A percentile compares a stretch with the other conserved stretches of the same genome.
These are phyloP conservation scores for Troglohyphantes excavatus DNA, from an alignment of 2,888 invertebrate genomes.

Conservation along the genomic window DNA sequence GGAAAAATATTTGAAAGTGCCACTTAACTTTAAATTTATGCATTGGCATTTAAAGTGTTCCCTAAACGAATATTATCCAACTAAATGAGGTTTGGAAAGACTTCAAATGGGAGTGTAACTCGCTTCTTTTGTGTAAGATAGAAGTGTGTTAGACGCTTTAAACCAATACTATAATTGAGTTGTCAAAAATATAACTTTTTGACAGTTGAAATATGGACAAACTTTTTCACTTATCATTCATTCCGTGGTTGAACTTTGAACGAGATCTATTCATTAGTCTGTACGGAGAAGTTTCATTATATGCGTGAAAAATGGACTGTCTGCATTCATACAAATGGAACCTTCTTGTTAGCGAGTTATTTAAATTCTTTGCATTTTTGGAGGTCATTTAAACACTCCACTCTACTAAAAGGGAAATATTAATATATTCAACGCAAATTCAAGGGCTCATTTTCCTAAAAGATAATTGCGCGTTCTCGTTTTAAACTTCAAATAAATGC, in stretches of 20 bases:
- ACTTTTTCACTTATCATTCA: neutral
- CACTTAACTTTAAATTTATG: neutral
- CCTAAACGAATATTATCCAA: neutral
- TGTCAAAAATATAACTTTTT: neutral
- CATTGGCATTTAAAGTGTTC: neutral
- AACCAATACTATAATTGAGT: neutral
- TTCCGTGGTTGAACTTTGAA: neutral
- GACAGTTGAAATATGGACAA: neutral
- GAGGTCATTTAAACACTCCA: too few relatives aligned
- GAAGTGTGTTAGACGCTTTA: neutral
- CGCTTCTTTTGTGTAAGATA: neutral
- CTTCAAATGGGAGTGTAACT: neutral
- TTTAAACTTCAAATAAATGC: too few relatives aligned
- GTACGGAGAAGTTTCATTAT: neutral
- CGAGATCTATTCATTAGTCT: neutral
- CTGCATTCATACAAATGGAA: too few relatives aligned
- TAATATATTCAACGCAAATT: too few relatives aligned
- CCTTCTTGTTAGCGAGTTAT: too few relatives aligned
- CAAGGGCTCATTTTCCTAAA: too few relatives aligned
- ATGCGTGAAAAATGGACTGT: neutral
- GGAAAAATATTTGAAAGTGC: neutral
- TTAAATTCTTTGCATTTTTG: too few relatives aligned
- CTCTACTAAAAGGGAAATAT: too few relatives aligned
- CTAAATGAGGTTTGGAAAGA: neutral
- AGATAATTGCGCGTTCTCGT: too few relatives aligned